phyloP scores from a whole-genome alignment of 1,140 invertebrate genomes.

The Polypedilum vanderplanki region DNA sequence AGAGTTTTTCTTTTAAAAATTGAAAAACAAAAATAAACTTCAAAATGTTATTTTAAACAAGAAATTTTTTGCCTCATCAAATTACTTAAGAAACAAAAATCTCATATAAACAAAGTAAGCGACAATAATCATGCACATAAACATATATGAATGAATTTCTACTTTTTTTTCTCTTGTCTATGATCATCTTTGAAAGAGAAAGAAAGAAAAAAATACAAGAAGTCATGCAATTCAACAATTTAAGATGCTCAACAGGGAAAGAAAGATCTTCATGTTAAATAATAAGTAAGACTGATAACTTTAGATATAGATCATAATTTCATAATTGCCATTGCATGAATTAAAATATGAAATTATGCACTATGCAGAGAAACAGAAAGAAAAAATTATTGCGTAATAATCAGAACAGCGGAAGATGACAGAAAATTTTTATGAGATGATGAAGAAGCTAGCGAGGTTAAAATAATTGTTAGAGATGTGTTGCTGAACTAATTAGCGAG shows the following conservation, averaged over 20 bases:
- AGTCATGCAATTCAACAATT: slow-evolving; percentile 13
- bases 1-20: background rate
- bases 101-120: background rate
- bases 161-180: no score
- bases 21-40: background rate
- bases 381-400: background rate
- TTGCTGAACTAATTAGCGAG: background rate
- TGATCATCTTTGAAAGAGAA: background rate
- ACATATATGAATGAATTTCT: background rate
- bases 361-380: background rate
- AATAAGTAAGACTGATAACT: background rate
- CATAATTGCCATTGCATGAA: slow-evolving; percentile 17
- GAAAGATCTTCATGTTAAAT: slow-evolving; percentile 8
- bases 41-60: background rate
- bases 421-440: background rate
- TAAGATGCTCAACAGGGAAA: slow-evolving; percentile 6
- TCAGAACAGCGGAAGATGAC: background rate
- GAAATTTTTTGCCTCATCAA: background rate
- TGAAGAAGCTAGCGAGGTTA: background rate
- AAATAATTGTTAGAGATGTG: background rate
- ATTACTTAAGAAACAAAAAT: background rate
- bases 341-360: slow-evolving; percentile 6
- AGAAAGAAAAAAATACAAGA: background rate
- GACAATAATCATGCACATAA: background rate
- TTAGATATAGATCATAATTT: slow-evolving; percentile 7